Percentiles rank a stretch among this genome's conserved stretches.
phyloP scores from a whole-genome alignment of 2,797 vertebrate genomes.

The Coluber constrictor region DNA sequence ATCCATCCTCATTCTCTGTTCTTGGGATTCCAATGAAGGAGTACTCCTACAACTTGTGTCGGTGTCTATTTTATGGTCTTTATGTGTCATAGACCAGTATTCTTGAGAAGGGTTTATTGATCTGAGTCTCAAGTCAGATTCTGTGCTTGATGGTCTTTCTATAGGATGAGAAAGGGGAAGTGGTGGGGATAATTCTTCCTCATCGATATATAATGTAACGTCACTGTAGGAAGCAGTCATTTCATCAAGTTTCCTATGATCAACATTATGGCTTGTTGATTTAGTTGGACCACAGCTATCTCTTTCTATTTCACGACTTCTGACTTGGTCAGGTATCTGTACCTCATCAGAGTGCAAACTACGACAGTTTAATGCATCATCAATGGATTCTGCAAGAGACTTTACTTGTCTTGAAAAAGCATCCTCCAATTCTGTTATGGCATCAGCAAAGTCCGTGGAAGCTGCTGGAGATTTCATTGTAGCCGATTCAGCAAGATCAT shows the following conservation, averaged over 20 bases:
- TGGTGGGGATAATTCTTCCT: slow-evolving; percentile 92
- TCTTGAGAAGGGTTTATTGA: slow-evolving; percentile 84
- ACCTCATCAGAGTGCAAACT: slow-evolving; percentile 87
- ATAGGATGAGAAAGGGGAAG: slow-evolving; percentile 82
- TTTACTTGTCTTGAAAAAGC: slow-evolving; percentile 97
- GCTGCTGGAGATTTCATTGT: slow-evolving; percentile 80
- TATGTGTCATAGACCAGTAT: slow-evolving; percentile 90
- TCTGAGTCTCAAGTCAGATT: slow-evolving; percentile 83
- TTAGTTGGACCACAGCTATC: slow-evolving; percentile 76
- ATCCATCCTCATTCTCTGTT: slow-evolving; percentile 85
- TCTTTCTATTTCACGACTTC: slow-evolving; percentile 77
- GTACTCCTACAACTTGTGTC: slow-evolving; percentile 93
- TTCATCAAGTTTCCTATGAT: slow-evolving; percentile 87
- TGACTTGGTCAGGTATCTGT: slow-evolving; percentile 68
- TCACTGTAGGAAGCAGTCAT: slow-evolving; percentile 96
- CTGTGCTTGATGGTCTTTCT: slow-evolving; percentile 83
- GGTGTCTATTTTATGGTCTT: slow-evolving; percentile 87
- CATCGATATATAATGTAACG: slow-evolving; percentile 94
- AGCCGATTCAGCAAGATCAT: slow-evolving; percentile 76
- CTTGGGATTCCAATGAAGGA: slow-evolving; percentile 87
- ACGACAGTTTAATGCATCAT: slow-evolving; percentile 93
- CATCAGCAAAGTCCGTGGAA: slow-evolving; percentile 86
- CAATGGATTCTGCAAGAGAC: slow-evolving; percentile 94
- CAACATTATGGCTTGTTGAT: slow-evolving; percentile 69
- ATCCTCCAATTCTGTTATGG: slow-evolving; percentile 95